phyloP scores from a whole-genome alignment of 2,888 invertebrate genomes.

The Cerceris ruficornis region DNA sequence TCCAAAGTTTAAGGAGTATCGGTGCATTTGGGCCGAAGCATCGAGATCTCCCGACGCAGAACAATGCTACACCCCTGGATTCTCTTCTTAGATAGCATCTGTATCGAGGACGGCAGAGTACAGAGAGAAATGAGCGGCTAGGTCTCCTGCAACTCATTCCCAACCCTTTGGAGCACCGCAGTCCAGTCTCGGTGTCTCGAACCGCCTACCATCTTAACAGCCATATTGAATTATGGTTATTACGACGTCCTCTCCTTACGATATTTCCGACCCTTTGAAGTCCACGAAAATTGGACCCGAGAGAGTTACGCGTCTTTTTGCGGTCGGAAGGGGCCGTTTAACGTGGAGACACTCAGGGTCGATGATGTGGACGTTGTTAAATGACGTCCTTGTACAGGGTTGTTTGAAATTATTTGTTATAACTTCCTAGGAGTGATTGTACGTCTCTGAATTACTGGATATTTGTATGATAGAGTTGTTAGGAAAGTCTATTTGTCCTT shows the following conservation, averaged over 20 bases:
- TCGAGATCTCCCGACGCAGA: constrained; percentile 62
- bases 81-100: constrained; percentile 72
- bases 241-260: constrained; percentile 70
- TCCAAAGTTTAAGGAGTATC: constrained; percentile 58
- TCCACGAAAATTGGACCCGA: constrained; percentile 56
- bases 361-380: not conserved
- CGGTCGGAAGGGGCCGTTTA: constrained; percentile 30
- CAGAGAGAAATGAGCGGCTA: constrained; percentile 49
- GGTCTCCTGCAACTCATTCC: constrained; percentile 60
- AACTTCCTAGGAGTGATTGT: too few species aligned
- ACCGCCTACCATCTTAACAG: constrained; percentile 74
- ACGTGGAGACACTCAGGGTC: not conserved
- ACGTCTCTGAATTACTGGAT: too few species aligned
- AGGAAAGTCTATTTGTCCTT: too few species aligned
- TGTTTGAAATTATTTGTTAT: too few species aligned
- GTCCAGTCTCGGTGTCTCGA: constrained; percentile 51
- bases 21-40: constrained; percentile 55
- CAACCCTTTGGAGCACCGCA: constrained; percentile 55
- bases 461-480: too few species aligned
- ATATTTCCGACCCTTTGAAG: constrained; percentile 71
- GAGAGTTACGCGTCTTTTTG: constrained; percentile 45
- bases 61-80: constrained; percentile 60
- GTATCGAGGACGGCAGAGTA: constrained; percentile 48
- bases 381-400: too few species aligned
- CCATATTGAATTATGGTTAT: constrained; percentile 78